Base-by-base conservation (phyloP, 1,140 invertebrate species). In the Cyclina sinensis region DNA sequence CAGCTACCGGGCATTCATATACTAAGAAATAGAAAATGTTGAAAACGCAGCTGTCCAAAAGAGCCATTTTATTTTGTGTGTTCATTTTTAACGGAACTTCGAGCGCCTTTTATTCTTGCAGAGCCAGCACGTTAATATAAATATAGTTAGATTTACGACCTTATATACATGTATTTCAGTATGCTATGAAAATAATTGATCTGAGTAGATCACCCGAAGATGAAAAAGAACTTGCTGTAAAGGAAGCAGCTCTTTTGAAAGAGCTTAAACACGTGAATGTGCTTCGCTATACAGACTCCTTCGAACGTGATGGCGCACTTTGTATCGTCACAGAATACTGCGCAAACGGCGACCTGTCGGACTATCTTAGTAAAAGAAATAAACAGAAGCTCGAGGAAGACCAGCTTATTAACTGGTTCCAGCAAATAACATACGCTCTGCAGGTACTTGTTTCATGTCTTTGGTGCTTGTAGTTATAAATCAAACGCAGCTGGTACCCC, bases 141-240 rank as follows among this genome's bases (percentile, higher is more conserved):
- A n/a, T n/a, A n/a, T n/a, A n/a, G n/a, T n/a, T n/a, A n/a, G n/a
- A n/a, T n/a, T n/a, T n/a, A n/a, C n/a, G n/a, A n/a, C n/a, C n/a
- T n/a, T n/a, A n/a, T n/a, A n/a, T n/a, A n/a, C n/a, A n/a, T n/a
- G n/a, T n/a, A 32, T 88, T 86, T 39, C 85, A 92, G 91, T 92
- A 89, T 92, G 91, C 91, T 80, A 92, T 92, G 91, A 92, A 92
- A 89, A 86, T 92, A 30, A 92, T 92, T 51, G 89, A 92, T 57
- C 65, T 92, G n/a, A 85, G 65, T 30, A 92, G 88, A 43, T 89
- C 90, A n/a, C 70, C 90, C 32, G 24, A 79, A 46, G 91, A 92
- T 16, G 91, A 92, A 39, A 62, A 87, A 46, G 91, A 92, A 54
- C 73, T 91, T 30, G 91, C 91, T 1, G 83, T 88, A 46, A 86